phyloP scores from a whole-genome alignment of 1,140 invertebrate genomes.

The Nymphalis io region DNA sequence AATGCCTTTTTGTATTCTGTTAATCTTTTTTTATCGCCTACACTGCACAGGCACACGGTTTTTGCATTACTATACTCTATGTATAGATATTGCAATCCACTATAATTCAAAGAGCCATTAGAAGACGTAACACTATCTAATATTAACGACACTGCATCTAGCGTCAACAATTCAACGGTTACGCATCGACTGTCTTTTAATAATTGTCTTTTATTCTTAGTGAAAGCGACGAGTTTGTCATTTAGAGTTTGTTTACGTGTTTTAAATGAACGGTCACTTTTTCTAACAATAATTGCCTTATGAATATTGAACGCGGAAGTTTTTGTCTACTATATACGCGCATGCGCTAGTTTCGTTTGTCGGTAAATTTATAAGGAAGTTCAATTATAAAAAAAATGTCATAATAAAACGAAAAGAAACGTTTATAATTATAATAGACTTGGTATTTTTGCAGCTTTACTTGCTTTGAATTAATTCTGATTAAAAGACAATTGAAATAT shows the following conservation, averaged over 20 bases:
- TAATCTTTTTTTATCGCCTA: too few species aligned
- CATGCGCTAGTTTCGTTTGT: too few species aligned
- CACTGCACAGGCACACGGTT: too few species aligned
- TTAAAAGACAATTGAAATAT: too few species aligned
- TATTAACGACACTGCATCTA: too few species aligned
- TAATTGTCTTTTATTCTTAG: conserved; percentile 51
- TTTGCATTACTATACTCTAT: too few species aligned
- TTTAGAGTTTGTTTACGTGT: conserved; percentile 63
- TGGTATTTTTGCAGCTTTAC: too few species aligned
- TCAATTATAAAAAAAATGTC: not conserved
- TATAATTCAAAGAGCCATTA: not conserved
- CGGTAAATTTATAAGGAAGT: conserved; percentile 1
- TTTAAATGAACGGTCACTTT: conserved; percentile 40
- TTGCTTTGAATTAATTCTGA: too few species aligned
- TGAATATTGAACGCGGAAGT: conserved; percentile 44
- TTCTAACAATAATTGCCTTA: conserved; percentile 42
- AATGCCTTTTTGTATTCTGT: too few species aligned
- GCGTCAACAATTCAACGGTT: conserved; percentile 22
- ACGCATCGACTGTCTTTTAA: conserved; percentile 34
- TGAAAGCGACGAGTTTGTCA: conserved; percentile 61
- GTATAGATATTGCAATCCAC: not conserved
- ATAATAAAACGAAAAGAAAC: too few species aligned
- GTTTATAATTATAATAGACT: too few species aligned
- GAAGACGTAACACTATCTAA: too few species aligned
- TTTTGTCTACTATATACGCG: conserved; percentile 19